phyloP scores from a whole-genome alignment of 2,113 vertebrate genomes.

The Carassius gibelio region DNA sequence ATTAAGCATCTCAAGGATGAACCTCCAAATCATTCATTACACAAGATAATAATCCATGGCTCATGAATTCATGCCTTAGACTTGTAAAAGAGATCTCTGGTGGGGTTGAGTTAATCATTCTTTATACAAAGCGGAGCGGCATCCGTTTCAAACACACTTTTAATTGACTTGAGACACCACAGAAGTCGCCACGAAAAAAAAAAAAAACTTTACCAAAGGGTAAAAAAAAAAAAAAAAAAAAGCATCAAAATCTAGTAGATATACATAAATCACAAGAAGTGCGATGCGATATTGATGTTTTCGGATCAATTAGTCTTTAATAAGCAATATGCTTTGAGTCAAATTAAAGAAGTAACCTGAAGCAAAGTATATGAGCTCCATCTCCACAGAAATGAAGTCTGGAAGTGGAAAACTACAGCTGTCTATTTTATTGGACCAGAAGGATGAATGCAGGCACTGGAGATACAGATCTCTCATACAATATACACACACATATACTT shows the following conservation, averaged over 20 bases:
- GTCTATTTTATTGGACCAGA: conserved; percentile 36
- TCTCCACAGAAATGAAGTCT: conserved; percentile 11
- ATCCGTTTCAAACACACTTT: conserved; percentile 16
- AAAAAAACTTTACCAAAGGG: background rate
- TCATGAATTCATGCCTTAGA: conserved; percentile 7
- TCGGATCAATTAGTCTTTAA: conserved; percentile 4
- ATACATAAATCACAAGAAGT: conserved; percentile 4
- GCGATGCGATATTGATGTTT: conserved; percentile 19
- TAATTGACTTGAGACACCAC: background rate
- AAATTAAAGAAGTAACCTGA: conserved; percentile 19
- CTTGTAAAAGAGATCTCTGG: background rate
- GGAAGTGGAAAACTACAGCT: background rate
- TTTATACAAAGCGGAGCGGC: background rate
- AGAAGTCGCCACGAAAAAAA: background rate
- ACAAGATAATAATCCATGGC: conserved; percentile 4
- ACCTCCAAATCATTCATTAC: background rate
- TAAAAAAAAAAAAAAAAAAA: no score
- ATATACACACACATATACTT: background rate
- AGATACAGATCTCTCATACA: conserved; percentile 13
- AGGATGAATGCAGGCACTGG: conserved; percentile 4
- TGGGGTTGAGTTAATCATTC: background rate
- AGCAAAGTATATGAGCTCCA: background rate
- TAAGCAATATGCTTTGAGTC: background rate
- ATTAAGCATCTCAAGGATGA: background rate
- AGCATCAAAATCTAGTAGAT: background rate